These are phyloP conservation scores for Brachymystax lenok DNA, from an alignment of 2,797 vertebrate species.

Conservation along the genomic window DNA sequence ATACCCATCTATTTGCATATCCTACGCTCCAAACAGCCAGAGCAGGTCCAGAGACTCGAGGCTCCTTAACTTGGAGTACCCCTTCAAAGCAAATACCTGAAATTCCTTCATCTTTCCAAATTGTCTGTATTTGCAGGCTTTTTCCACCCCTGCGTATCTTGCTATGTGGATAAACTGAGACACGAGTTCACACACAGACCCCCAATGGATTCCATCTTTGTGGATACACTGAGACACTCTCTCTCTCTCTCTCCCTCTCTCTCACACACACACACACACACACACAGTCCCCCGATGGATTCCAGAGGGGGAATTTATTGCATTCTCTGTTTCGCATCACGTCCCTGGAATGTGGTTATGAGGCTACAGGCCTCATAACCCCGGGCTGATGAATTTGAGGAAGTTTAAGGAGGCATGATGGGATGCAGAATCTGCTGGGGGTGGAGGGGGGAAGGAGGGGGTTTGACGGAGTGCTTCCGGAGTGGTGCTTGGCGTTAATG, in stretches of 20 bases:
- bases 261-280: no score
- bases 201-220: slow-evolving; percentile 2
- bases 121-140: slow-evolving; percentile 48
- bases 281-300: no score
- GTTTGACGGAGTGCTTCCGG: slow-evolving; percentile 62
- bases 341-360: slow-evolving; percentile 72
- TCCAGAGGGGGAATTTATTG: slow-evolving; percentile 75
- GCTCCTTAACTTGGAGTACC: slow-evolving; percentile 15
- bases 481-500: slow-evolving; percentile 60
- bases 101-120: slow-evolving; percentile 57
- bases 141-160: no score
- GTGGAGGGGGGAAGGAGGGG: slow-evolving; percentile 41
- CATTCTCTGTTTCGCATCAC: slow-evolving; percentile 79
- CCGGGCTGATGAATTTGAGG: slow-evolving; percentile 69
- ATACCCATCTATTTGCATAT: slow-evolving; percentile 58
- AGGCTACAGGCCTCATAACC: slow-evolving; percentile 75
- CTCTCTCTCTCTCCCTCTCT: no score
- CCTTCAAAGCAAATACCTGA: slow-evolving; percentile 42
- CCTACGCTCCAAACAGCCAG: slow-evolving; percentile 23
- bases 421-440: slow-evolving; percentile 79
- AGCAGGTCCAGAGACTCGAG: slow-evolving; percentile 15
- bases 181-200: slow-evolving; percentile 3
- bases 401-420: slow-evolving; percentile 74
- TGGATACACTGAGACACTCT: neutral
- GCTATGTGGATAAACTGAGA: neutral